Evolutionary conservation across 2,797 vertebrate genomes (phyloP).

Genomic region (Psittacula echo): DNA sequence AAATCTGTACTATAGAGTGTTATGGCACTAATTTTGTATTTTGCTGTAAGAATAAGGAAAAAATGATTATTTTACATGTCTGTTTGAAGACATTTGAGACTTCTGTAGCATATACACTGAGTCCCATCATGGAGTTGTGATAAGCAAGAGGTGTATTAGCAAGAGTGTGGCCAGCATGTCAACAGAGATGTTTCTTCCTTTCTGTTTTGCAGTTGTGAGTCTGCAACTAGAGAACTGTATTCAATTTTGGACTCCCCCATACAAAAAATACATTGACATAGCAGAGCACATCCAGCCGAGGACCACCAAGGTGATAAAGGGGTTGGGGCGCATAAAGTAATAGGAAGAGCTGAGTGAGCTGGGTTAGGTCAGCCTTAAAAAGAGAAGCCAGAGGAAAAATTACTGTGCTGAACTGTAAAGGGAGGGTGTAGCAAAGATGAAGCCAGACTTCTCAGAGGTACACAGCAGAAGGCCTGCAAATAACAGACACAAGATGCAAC

Average conservation of each 20-base stretch:
- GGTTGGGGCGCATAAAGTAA: no score
- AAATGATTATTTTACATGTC: not conserved
- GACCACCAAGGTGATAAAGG: not conserved
- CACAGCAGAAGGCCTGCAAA: not conserved
- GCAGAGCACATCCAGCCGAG: not conserved
- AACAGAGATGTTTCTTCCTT: not conserved
- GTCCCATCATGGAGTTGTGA: not conserved
- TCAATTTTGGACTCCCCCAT: not conserved
- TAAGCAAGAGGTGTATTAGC: not conserved
- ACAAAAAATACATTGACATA: not conserved
- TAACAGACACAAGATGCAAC: not conserved
- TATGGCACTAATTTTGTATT: not conserved
- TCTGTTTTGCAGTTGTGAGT: not conserved
- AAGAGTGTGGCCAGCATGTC: not conserved
- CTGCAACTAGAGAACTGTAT: not conserved
- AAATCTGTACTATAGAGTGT: not conserved
- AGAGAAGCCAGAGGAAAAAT: not conserved
- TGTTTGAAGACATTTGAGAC: not conserved
- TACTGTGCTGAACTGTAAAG: not conserved
- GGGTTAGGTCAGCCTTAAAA: not conserved
- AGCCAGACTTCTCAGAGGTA: not conserved
- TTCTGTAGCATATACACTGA: not conserved
- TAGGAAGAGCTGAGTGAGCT: not conserved
- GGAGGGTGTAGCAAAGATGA: not conserved
- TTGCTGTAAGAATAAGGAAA: not conserved